phyloP scores from a whole-genome alignment of 1,140 invertebrate species.

The Onthophagus taurus region DNA sequence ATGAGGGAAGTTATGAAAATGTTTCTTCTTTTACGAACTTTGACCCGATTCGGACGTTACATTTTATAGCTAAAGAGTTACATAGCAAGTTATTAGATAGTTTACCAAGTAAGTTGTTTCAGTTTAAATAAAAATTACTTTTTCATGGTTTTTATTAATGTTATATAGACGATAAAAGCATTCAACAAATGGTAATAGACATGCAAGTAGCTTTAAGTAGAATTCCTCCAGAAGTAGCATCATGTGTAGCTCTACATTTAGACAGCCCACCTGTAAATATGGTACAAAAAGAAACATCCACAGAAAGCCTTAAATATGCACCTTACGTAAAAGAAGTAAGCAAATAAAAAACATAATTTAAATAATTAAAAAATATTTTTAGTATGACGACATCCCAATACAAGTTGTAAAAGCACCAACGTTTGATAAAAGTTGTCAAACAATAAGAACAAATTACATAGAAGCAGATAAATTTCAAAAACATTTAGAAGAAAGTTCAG shows the following conservation, averaged over 20 bases:
- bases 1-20: conserved; percentile 23
- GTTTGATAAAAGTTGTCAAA: conserved; percentile 18
- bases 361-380: background rate
- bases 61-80: conserved; percentile 33
- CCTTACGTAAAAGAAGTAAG: background rate
- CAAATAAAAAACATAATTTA: background rate
- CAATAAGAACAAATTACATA: conserved; percentile 14
- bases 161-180: conserved; percentile 25
- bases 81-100: conserved; percentile 22
- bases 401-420: conserved; percentile 4
- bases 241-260: conserved; percentile 23
- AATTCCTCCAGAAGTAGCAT: conserved; percentile 31
- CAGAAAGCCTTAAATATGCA: conserved; percentile 1
- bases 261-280: background rate
- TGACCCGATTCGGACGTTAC: conserved; percentile 32
- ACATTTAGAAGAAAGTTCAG: conserved; percentile 30
- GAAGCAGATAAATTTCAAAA: conserved; percentile 25
- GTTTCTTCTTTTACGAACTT: conserved; percentile 30
- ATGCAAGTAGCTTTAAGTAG: conserved; percentile 32
- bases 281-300: background rate
- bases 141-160: conserved; percentile 14
- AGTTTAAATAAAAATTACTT: conserved; percentile 8
- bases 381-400: background rate
- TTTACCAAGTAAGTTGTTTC: conserved; percentile 23
- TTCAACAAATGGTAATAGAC: conserved; percentile 30